Evolutionary conservation across 92 coral and sea anemone species (phyloP).

Genomic region (Blastomussa wellsi): DNA sequence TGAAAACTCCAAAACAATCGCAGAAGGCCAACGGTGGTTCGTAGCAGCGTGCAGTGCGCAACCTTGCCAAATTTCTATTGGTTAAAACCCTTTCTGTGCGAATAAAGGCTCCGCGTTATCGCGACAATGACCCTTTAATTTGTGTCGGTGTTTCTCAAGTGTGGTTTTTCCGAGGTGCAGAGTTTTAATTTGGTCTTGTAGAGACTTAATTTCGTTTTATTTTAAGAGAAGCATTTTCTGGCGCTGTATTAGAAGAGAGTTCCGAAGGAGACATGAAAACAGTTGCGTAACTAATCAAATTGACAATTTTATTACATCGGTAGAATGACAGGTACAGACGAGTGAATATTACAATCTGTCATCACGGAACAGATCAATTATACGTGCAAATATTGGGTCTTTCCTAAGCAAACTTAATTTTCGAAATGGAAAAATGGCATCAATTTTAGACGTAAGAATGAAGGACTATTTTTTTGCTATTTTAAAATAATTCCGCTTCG

Average conservation of each 20-base stretch:
- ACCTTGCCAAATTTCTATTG: too few species aligned
- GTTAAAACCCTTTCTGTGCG: too few species aligned
- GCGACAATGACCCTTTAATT: too few species aligned
- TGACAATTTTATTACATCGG: neutral
- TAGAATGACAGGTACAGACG: slow-evolving; percentile 23
- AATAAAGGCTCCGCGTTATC: too few species aligned
- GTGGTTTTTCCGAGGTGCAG: neutral
- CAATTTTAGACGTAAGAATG: neutral
- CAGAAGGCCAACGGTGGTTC: too few species aligned
- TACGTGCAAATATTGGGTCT: slow-evolving; percentile 1
- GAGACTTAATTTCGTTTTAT: neutral
- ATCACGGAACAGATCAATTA: slow-evolving; percentile 1
- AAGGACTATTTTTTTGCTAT: neutral
- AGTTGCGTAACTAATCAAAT: slow-evolving; percentile 7
- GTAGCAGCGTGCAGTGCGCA: too few species aligned
- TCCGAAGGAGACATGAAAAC: neutral
- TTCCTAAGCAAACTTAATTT: slow-evolving; percentile 11
- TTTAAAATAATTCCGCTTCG: neutral
- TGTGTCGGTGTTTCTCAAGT: neutral
- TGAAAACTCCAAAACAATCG: too few species aligned
- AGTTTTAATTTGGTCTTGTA: neutral
- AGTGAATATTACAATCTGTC: neutral
- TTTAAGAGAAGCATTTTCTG: neutral
- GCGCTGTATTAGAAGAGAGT: neutral
- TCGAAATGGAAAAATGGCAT: neutral